These are phyloP conservation scores for Neoascia interrupta DNA, from an alignment of 2,888 invertebrate species.

Conservation along the genomic window DNA sequence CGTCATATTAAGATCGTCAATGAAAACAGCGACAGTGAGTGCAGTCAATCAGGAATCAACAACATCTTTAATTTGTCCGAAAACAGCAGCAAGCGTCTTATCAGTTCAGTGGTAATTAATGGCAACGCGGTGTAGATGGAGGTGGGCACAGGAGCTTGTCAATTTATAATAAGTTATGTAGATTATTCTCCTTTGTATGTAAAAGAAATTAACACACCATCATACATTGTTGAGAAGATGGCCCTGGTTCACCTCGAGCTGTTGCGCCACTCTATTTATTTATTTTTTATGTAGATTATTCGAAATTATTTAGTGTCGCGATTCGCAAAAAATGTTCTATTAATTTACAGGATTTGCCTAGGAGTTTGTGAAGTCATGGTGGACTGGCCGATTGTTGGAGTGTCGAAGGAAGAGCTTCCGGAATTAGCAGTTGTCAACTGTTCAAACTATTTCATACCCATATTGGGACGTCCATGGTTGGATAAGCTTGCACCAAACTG, in stretches of 20 bases:
- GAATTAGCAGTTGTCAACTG: neutral
- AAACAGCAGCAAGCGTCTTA: neutral
- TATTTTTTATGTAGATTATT: too few species aligned
- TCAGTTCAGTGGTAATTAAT: neutral
- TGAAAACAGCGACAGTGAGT: neutral
- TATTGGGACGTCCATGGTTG: slow-evolving; percentile 15
- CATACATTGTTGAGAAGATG: too few species aligned
- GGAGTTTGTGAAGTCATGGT: slow-evolving; percentile 9
- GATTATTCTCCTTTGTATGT: too few species aligned
- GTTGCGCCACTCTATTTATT: too few species aligned
- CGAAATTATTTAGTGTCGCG: too few species aligned
- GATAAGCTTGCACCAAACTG: too few species aligned
- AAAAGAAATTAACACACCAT: too few species aligned
- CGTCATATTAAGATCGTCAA: neutral
- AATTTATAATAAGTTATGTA: slow-evolving; percentile 22
- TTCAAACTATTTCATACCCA: slow-evolving; percentile 1
- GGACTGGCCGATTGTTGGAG: slow-evolving; percentile 21
- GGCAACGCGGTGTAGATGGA: slow-evolving; percentile 4
- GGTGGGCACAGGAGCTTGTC: slow-evolving; percentile 6
- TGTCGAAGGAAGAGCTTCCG: too few species aligned
- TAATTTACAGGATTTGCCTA: neutral
- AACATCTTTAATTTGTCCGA: neutral
- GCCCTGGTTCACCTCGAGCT: too few species aligned
- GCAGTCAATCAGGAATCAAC: neutral
- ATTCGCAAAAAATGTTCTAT: too few species aligned